Evolutionary conservation across 2,888 invertebrate genomes (phyloP).

Genomic region (Ochropleura plecta): DNA sequence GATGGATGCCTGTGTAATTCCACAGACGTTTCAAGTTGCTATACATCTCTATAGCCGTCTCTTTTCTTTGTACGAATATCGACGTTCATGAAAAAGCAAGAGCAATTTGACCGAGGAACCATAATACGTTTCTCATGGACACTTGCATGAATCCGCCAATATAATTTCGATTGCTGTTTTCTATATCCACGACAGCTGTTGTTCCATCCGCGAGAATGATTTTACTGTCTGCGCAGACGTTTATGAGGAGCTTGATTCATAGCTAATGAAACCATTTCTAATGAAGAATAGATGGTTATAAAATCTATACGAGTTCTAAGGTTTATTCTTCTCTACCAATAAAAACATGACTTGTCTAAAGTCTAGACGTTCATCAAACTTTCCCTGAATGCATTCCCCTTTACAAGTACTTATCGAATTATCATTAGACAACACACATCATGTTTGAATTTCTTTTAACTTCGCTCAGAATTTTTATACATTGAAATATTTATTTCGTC

Average conservation of each 20-base stretch:
- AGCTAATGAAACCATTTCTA: constrained; percentile 51
- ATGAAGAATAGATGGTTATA: constrained; percentile 44
- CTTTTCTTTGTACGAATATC: constrained; percentile 37
- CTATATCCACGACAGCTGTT: constrained; percentile 40
- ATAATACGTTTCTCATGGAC: constrained; percentile 29
- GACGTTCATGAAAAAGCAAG: constrained; percentile 29
- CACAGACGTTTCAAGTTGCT: constrained; percentile 51
- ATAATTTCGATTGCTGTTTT: constrained; percentile 54
- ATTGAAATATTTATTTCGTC: constrained; percentile 32
- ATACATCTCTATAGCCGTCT: constrained; percentile 37
- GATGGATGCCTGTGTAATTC: constrained; percentile 74
- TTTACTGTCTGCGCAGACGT: constrained; percentile 48
- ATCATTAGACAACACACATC: constrained; percentile 41
- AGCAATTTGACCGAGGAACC: constrained; percentile 24
- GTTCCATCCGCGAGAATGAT: constrained; percentile 27
- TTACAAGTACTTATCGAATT: constrained; percentile 34
- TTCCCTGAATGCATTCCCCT: constrained; percentile 31
- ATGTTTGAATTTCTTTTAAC: constrained; percentile 16
- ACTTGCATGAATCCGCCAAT: constrained; percentile 39
- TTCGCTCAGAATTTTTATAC: constrained; percentile 17
- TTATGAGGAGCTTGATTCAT: constrained; percentile 59
- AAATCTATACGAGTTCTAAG: constrained; percentile 26
- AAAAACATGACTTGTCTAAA: constrained; percentile 33
- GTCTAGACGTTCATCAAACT: constrained; percentile 58
- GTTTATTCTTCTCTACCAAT: constrained; percentile 31